Conservation (phyloP, 1,140 invertebrate genomes). For the Ganaspis sp. region DNA sequence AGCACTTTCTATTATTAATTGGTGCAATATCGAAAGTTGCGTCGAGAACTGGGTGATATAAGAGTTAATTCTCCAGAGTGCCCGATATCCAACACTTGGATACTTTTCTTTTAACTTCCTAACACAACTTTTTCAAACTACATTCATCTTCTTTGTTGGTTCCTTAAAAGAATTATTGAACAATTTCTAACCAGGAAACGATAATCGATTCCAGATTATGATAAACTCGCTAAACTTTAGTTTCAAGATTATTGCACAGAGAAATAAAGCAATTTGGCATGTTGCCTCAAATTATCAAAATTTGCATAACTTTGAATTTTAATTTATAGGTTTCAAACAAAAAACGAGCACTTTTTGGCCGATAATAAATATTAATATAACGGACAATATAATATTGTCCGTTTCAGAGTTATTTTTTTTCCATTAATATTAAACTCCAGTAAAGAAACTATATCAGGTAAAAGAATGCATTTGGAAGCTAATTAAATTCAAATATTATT, state of each 20-base stretch:
- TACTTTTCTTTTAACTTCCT: slow-evolving; percentile 42
- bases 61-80: slow-evolving; percentile 60
- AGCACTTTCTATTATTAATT: slow-evolving; percentile 58
- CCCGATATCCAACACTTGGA: slow-evolving; percentile 55
- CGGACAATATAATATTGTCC: no score
- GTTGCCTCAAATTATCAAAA: no score
- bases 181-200: background rate
- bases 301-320: no score
- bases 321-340: no score
- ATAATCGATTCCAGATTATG: background rate
- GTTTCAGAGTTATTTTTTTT: no score
- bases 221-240: background rate
- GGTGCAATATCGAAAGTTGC: slow-evolving; percentile 56
- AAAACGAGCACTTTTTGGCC: no score
- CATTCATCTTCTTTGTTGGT: slow-evolving; percentile 20
- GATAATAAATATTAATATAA: no score
- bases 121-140: slow-evolving; percentile 38
- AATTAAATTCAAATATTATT: background rate
- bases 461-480: no score
- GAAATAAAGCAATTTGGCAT: no score
- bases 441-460: no score
- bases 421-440: no score
- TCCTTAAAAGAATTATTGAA: background rate
- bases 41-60: slow-evolving; percentile 55
- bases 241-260: background rate